phyloP scores from a whole-genome alignment of 1,140 invertebrate species.

The Hyles euphorbiae region DNA sequence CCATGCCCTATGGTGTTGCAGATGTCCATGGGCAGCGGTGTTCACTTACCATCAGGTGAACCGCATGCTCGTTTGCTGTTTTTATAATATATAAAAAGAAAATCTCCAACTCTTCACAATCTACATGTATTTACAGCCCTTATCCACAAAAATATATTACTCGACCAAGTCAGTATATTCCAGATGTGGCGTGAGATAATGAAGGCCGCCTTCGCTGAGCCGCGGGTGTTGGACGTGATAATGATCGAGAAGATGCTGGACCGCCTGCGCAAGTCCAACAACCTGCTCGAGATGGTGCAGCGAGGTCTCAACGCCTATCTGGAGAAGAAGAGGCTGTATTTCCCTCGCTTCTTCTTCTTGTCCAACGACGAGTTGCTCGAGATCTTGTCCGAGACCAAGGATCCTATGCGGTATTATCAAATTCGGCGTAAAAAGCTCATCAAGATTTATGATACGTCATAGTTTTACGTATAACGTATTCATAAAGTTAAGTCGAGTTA shows the following conservation, averaged over 20 bases:
- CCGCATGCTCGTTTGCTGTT: too few relatives aligned
- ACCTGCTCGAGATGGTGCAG: constrained; percentile 91
- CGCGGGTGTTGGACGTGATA: constrained; percentile 89
- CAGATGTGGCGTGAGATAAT: constrained; percentile 95
- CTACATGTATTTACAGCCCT: too few relatives aligned
- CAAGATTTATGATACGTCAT: too few relatives aligned
- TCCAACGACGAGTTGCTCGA: constrained; percentile 98
- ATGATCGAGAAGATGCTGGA: constrained; percentile 96
- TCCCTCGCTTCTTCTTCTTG: constrained; percentile 96
- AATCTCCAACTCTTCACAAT: too few relatives aligned
- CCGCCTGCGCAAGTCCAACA: constrained; percentile 91
- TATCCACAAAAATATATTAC: too few relatives aligned
- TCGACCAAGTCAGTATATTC: too few relatives aligned
- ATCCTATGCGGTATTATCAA: constrained; percentile 85
- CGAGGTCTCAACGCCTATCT: constrained; percentile 95
- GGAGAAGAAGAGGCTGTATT: constrained; percentile 96
- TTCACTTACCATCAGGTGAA: too few relatives aligned
- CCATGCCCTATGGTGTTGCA: too few relatives aligned
- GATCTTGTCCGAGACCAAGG: constrained; percentile 97
- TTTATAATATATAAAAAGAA: too few relatives aligned
- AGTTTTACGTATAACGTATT: too few relatives aligned
- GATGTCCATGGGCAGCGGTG: too few relatives aligned
- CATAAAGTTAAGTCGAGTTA: too few relatives aligned
- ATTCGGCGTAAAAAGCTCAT: neutral
- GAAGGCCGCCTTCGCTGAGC: constrained; percentile 87